These are phyloP conservation scores for Tortricodes alternella DNA, from an alignment of 2,888 invertebrate genomes.

Conservation along the genomic window DNA sequence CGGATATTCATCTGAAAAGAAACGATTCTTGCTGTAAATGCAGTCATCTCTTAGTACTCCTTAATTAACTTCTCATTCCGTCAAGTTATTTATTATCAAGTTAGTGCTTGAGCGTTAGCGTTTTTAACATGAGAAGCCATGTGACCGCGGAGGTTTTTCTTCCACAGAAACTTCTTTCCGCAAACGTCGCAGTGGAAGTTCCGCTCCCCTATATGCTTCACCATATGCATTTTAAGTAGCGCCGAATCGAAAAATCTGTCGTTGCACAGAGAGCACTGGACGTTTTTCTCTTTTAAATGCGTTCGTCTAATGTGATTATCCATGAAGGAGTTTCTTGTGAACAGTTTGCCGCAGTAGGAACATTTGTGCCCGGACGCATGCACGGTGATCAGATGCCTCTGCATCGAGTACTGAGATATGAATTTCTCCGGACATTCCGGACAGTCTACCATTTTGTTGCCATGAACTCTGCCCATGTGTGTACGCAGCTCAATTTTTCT, in stretches of 20 bases:
- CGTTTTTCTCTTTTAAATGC: slow-evolving; percentile 67
- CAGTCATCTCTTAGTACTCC: slow-evolving; percentile 35
- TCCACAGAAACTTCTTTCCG: slow-evolving; percentile 80
- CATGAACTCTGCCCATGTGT: slow-evolving; percentile 58
- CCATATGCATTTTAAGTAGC: slow-evolving; percentile 68
- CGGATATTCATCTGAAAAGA: slow-evolving; percentile 68
- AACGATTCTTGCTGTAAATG: slow-evolving; percentile 60
- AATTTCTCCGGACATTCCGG: slow-evolving; percentile 60
- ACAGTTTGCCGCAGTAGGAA: slow-evolving; percentile 55
- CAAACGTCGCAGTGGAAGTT: slow-evolving; percentile 82
- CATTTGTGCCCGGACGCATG: slow-evolving; percentile 64
- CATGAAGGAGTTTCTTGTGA: slow-evolving; percentile 62
- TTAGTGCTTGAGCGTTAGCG: slow-evolving; percentile 28
- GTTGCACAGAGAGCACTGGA: slow-evolving; percentile 58
- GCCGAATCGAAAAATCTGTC: slow-evolving; percentile 60
- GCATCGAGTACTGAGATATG: slow-evolving; percentile 55
- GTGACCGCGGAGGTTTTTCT: slow-evolving; percentile 82
- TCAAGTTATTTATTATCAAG: slow-evolving; percentile 24
- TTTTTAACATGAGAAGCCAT: slow-evolving; percentile 59
- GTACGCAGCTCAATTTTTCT: slow-evolving; percentile 47
- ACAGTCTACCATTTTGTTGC: slow-evolving; percentile 52
- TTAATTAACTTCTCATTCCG: slow-evolving; percentile 23
- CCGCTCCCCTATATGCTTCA: slow-evolving; percentile 74
- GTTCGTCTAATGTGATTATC: slow-evolving; percentile 58
- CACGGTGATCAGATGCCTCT: slow-evolving; percentile 52